Evolutionary conservation across 2,113 vertebrate species (phyloP), one percentile per base, ranked within the genome.

Genomic region (Cavia aperea): DNA sequence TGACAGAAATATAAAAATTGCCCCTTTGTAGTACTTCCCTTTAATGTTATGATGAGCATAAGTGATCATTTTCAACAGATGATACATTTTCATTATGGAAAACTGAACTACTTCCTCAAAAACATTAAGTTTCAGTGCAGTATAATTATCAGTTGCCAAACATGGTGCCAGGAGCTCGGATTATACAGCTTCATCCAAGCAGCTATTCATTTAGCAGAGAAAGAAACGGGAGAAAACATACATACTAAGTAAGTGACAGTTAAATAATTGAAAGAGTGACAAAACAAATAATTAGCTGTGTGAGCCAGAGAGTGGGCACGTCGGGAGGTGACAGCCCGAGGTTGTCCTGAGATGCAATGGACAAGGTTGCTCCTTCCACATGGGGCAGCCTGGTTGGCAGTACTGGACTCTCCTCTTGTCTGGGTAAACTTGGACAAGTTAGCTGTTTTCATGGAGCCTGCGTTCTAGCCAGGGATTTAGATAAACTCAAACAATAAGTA

Each of bases 321-420:
- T 14, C n/a, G 54, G 5, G 46, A 86, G 14, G 46, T 60, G 7
- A 19, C 19, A 70, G 13, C 0, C 19, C 23, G 1, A 33, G 1
- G 54, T 11, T 54, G 36, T 11, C 36, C 33, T 51, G 33, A 75
- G 26, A n/a, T 36, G 23, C 39, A 73, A n/a, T 23, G 19, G 7
- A 1, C 33, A 26, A 86, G 12, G 51, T 1, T 11, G 33, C 7
- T 60, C 1, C 4, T 10, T 1, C 7, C 10, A 29, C 36, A 43
- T 15, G 1, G 16, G 9, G 16, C 8, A 65, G 4, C 54, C 11
- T 72, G 36, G 68, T n/a, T 77, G 81, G 21, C 26, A 88, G 12
- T n/a, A 26, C 43, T 84, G 15, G 12, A 46, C 54, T 77, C 21
- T 70, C 23, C 14, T n/a, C 14, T 21, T 36, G 29, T 15, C 58